A percentile compares a stretch with the other conserved stretches of the same genome.
Evolutionary conservation across 2,113 vertebrate genomes (phyloP).

Genomic region (Axis porcinus): DNA sequence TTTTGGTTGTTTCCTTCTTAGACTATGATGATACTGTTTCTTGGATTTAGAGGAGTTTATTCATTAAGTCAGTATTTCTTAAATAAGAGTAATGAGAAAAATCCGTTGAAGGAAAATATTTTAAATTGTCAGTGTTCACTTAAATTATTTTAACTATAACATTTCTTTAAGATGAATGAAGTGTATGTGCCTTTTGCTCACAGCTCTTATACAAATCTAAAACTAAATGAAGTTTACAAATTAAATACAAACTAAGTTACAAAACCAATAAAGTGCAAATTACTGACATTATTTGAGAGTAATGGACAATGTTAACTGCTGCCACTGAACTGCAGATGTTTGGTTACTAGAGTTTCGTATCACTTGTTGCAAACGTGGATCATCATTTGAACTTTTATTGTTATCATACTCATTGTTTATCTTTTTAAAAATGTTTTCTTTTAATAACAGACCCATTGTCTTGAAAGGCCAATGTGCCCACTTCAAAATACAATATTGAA

Average conservation of each 20-base stretch:
- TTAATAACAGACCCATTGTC: not conserved
- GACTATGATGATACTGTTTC: not conserved
- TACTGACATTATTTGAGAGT: not conserved
- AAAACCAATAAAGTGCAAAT: conserved; percentile 17
- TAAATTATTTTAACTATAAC: conserved; percentile 27
- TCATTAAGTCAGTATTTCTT: conserved; percentile 9
- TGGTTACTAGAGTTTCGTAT: not conserved
- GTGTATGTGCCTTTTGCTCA: not conserved
- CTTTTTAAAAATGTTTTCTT: not conserved
- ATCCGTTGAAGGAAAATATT: not conserved
- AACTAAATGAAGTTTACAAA: conserved; percentile 24
- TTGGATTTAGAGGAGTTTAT: not conserved
- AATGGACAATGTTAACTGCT: not conserved
- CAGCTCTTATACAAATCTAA: not conserved
- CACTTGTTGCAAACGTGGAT: not conserved
- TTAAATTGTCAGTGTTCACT: not conserved
- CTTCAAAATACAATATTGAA: not conserved
- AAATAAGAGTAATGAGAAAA: conserved; percentile 10
- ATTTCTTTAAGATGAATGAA: conserved; percentile 6
- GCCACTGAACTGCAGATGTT: not conserved
- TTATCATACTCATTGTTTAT: not conserved
- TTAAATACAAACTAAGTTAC: not conserved
- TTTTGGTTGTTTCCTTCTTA: not conserved
- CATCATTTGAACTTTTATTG: not conserved
- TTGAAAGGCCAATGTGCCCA: not conserved